Evolutionary conservation across 2,888 invertebrate genomes (phyloP), one percentile per base, ranked within the genome.

Genomic region (Zelleria hepariella): DNA sequence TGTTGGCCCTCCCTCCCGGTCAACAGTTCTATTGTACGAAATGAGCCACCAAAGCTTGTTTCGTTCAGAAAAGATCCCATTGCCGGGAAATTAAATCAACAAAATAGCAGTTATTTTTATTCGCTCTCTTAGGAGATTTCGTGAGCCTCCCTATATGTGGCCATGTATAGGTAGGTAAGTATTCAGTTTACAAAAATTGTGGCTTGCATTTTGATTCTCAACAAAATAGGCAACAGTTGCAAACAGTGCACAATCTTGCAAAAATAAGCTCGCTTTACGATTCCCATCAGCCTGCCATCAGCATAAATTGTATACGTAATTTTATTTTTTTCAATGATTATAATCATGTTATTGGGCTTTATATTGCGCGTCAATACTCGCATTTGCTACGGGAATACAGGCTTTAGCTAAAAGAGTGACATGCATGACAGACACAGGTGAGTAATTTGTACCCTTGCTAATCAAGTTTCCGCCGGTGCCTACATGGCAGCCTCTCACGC

Each of bases 1-100:
- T 59, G 47, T 47, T 56, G 59, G 25, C 27, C 60, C 57, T 55
- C 59, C 60, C 56, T 24, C 48, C 52, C 57, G 60, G 60, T 60
- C 57, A 60, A 60, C 57, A 47, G 27, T 48, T 57, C 57, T 24
- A 57, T 60, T 60, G 60, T 60, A 52, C 52, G 18, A 48, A 27
- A 42, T 51, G 52, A 59, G 57, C 18, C 51, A 10, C 3, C 25
- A 26, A 54, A 54, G 25, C 51, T 51, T 10, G 51, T 51, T 51
- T 23, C 21, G 20, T 5, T 10, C 20, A 51, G 51, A 51, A 51
- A 51, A 21, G 23, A 51, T 51, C 20, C 32, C 32, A 42, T 42
- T 42, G 3, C 32, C 32, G 5, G 32, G 32, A 42, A 42, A 42
- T 42, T 2, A 42, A 42, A 15, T 10, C 15, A 42, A 42, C 32